Evolutionary conservation across 2,888 invertebrate genomes (phyloP).

Genomic region (Lutraria lutraria): DNA sequence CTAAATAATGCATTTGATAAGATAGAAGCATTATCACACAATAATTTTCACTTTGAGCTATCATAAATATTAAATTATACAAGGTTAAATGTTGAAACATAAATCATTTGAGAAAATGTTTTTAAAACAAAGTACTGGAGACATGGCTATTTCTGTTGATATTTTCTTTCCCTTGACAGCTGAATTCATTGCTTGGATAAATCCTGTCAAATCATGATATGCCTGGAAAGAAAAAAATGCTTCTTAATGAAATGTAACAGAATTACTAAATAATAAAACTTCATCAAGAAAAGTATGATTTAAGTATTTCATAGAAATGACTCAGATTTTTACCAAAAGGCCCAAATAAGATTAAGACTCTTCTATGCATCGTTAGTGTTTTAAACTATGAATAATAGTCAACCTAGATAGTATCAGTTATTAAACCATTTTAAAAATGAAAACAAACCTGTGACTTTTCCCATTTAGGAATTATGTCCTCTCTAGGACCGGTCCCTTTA

Average conservation of each 20-base stretch:
- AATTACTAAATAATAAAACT: neutral
- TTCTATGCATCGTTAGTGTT: neutral
- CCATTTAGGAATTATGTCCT: constrained; percentile 80
- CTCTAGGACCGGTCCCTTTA: constrained; percentile 74
- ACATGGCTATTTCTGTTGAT: constrained; percentile 85
- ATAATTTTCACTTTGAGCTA: too few relatives aligned
- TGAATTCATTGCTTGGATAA: constrained; percentile 94
- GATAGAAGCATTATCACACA: too few relatives aligned
- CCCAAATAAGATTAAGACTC: too few relatives aligned
- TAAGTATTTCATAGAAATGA: neutral
- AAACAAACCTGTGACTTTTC: constrained; percentile 79
- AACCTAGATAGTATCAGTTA: neutral
- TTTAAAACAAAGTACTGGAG: constrained; percentile 66
- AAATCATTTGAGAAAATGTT: neutral
- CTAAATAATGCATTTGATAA: too few relatives aligned
- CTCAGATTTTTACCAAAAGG: neutral
- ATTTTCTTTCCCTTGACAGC: constrained; percentile 93
- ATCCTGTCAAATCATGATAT: constrained; percentile 93
- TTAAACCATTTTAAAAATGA: neutral
- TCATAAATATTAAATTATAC: too few relatives aligned
- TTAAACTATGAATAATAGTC: neutral
- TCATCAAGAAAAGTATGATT: neutral
- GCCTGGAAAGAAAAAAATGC: constrained; percentile 80
- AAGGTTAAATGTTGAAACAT: neutral
- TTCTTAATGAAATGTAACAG: neutral